A percentile compares a stretch with the other conserved stretches of the same genome.
Evolutionary conservation across 2,888 invertebrate genomes (phyloP).

Genomic region (Cataglyphis albicans): DNA sequence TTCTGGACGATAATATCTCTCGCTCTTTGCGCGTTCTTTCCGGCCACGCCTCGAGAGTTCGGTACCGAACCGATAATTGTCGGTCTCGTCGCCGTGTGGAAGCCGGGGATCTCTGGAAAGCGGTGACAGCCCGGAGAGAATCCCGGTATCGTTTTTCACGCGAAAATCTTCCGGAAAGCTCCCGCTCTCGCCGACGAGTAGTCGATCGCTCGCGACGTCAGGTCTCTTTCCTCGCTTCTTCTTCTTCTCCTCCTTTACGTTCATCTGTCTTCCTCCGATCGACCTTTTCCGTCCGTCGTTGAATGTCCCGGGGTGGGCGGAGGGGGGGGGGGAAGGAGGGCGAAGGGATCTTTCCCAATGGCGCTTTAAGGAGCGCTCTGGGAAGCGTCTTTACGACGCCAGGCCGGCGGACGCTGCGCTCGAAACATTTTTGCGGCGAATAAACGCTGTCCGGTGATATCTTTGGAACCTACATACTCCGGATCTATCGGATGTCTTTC

Average conservation of each 20-base stretch:
- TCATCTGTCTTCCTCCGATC: constrained; percentile 38
- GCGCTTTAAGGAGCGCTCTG: constrained; percentile 50
- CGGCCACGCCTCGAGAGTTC: constrained; percentile 18
- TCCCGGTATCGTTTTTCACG: constrained; percentile 54
- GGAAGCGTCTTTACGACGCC: constrained; percentile 52
- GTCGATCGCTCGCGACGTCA: constrained; percentile 38
- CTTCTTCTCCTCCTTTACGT: constrained; percentile 3
- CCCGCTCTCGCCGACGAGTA: constrained; percentile 11
- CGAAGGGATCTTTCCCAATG: constrained; percentile 46
- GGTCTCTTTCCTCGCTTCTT: constrained; percentile 52
- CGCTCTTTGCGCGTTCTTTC: constrained; percentile 44
- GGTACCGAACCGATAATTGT: constrained; percentile 60
- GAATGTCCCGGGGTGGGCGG: constrained; percentile 24
- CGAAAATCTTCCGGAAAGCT: constrained; percentile 44
- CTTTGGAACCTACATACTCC: constrained; percentile 9
- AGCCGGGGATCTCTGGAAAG: constrained; percentile 38
- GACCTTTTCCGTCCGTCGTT: constrained; percentile 41
- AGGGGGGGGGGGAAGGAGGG: neutral
- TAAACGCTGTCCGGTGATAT: constrained; percentile 24
- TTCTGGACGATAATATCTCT: constrained; percentile 45
- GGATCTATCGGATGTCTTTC: constrained; percentile 44
- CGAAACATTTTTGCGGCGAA: constrained; percentile 53
- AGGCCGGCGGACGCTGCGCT: constrained; percentile 9
- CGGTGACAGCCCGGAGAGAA: constrained; percentile 51
- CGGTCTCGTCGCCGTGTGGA: constrained; percentile 44